Evolutionary conservation across 1,140 invertebrate species (phyloP).

Genomic region (Pteromalus puparum): DNA sequence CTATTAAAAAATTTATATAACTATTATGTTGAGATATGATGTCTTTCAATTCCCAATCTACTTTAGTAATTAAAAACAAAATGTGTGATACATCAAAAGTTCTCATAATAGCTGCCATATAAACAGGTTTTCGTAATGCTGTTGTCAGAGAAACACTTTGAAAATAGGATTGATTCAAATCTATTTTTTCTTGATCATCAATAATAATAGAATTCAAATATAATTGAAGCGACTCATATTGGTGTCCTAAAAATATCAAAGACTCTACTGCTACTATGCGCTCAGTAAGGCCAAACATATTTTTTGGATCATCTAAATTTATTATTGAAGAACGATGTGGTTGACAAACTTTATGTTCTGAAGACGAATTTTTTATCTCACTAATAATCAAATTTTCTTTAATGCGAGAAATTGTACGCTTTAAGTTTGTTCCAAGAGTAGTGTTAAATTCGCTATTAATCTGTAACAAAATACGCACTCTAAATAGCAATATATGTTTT

Average conservation of each 20-base stretch:
- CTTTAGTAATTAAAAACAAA: conserved; percentile 89
- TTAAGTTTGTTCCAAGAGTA: conserved; percentile 82
- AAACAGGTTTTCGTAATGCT: conserved; percentile 89
- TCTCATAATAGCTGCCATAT: conserved; percentile 87
- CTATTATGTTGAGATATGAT: conserved; percentile 96
- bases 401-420: conserved; percentile 85
- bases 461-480: conserved; percentile 46
- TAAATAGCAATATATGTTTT: too few relatives aligned
- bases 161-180: conserved; percentile 83
- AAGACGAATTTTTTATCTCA: conserved; percentile 66
- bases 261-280: conserved; percentile 95
- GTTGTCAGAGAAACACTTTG: conserved; percentile 82
- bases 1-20: conserved; percentile 87
- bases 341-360: conserved; percentile 75
- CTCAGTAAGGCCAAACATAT: conserved; percentile 88
- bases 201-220: conserved; percentile 77
- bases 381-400: conserved; percentile 79
- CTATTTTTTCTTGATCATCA: conserved; percentile 76
- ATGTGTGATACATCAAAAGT: conserved; percentile 88
- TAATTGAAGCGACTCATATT: conserved; percentile 88
- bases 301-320: conserved; percentile 83
- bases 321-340: conserved; percentile 84
- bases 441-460: conserved; percentile 72
- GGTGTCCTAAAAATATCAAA: conserved; percentile 90
- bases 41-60: conserved; percentile 97